These are phyloP conservation scores for Urophycis tenuis DNA, from an alignment of 2,797 vertebrate species.

Conservation along the genomic window DNA sequence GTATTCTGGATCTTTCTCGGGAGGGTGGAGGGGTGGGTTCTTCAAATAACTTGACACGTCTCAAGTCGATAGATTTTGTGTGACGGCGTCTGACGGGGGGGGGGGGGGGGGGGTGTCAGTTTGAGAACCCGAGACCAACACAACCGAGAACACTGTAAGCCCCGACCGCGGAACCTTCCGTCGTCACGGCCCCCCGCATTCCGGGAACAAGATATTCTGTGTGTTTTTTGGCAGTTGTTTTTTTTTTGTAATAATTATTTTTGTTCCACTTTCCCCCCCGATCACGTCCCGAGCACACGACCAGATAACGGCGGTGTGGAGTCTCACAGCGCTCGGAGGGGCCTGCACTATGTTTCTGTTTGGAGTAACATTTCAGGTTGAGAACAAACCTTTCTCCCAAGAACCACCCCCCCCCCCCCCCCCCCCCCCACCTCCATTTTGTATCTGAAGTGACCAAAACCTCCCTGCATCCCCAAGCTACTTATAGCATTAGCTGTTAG, in stretches of 20 bases:
- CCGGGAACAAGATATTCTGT: background rate
- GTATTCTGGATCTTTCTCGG: background rate
- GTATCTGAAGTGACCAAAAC: background rate
- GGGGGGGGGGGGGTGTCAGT: no score
- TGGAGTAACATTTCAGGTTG: background rate
- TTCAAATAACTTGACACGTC: background rate
- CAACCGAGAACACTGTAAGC: background rate
- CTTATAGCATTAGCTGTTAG: background rate
- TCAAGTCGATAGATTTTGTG: background rate
- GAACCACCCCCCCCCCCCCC: background rate
- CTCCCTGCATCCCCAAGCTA: background rate
- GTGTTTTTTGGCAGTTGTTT: background rate
- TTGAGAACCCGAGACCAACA: background rate
- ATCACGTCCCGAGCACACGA: background rate
- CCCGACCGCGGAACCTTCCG: background rate
- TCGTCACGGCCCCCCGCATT: background rate
- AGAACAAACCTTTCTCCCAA: background rate
- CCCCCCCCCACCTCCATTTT: no score
- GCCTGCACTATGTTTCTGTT: background rate
- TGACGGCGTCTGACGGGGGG: no score
- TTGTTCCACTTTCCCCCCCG: background rate
- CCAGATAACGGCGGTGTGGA: background rate
- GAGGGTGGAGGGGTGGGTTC: background rate
- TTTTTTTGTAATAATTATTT: background rate
- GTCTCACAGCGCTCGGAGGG: no score